A percentile compares a stretch with the other conserved stretches of the same genome.
These are phyloP conservation scores for Holothuria glaberrima DNA, from an alignment of 35 echinoderm and acorn worm genomes.

Conservation along the genomic window DNA sequence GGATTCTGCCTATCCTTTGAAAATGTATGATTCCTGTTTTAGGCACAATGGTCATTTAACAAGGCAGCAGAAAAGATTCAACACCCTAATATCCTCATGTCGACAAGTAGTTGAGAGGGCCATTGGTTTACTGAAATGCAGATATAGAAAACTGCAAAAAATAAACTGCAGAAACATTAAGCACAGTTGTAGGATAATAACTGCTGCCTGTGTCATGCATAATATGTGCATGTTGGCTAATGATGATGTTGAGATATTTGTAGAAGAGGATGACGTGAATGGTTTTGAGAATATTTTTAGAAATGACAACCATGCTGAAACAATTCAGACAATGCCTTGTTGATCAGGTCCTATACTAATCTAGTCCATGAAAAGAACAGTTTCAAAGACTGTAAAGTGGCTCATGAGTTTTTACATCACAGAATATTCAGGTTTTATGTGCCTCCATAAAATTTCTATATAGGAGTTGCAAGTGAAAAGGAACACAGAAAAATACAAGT, in stretches of 20 bases:
- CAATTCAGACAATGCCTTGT: neutral
- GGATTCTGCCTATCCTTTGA: constrained; percentile 33
- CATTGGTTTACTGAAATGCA: constrained; percentile 22
- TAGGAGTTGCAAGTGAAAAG: too few relatives aligned
- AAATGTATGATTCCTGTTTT: constrained; percentile 6
- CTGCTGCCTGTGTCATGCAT: constrained; percentile 8
- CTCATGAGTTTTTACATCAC: neutral
- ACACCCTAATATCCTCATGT: constrained; percentile 1
- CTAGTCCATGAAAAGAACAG: neutral
- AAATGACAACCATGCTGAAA: constrained; percentile 24
- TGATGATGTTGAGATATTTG: constrained; percentile 45
- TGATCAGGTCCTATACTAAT: too few relatives aligned
- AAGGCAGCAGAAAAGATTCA: constrained; percentile 9
- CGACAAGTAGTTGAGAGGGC: constrained; percentile 32
- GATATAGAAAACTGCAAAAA: constrained; percentile 22
- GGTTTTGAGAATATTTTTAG: constrained; percentile 28
- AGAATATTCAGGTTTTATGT: neutral
- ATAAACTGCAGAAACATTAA: constrained; percentile 21
- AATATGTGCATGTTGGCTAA: constrained; percentile 25
- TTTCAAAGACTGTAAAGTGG: neutral
- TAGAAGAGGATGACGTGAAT: constrained; percentile 14
- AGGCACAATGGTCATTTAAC: constrained; percentile 20
- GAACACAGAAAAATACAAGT: too few relatives aligned
- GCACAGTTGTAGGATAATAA: constrained; percentile 26
- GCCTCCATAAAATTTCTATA: neutral